These are phyloP conservation scores for Syngnathoides biaculeatus DNA, from an alignment of 2,113 vertebrate species.

Conservation along the genomic window DNA sequence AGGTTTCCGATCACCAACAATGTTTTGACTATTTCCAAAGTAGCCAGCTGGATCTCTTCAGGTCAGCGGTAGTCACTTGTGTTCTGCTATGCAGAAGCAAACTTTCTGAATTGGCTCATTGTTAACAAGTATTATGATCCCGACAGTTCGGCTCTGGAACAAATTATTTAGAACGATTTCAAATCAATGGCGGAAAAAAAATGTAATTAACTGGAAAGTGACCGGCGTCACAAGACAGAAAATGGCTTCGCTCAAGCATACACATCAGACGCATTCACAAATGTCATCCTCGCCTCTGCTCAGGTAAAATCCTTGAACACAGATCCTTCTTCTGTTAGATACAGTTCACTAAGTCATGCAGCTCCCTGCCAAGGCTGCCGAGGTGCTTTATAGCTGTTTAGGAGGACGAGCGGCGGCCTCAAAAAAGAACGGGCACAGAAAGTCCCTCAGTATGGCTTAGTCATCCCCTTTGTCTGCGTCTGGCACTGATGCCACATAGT, in stretches of 20 bases:
- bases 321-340: slow-evolving; percentile 56
- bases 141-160: not conserved
- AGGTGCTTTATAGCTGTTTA: slow-evolving; percentile 53
- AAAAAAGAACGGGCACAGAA: slow-evolving; percentile 62
- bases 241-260: not conserved
- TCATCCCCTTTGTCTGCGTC: slow-evolving; percentile 64
- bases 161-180: not conserved
- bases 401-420: slow-evolving; percentile 42
- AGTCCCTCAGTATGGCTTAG: slow-evolving; percentile 57
- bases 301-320: slow-evolving; percentile 55
- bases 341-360: slow-evolving; percentile 35
- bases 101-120: no score
- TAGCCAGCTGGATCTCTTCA: no score
- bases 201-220: not conserved
- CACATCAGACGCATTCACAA: slow-evolving; percentile 39
- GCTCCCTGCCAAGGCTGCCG: slow-evolving; percentile 48
- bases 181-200: not conserved
- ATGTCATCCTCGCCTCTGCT: slow-evolving; percentile 17
- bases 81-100: no score
- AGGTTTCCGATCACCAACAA: no score
- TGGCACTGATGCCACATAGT: slow-evolving; percentile 54
- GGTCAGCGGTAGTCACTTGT: no score
- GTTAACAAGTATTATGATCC: no score
- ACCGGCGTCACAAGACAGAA: not conserved
- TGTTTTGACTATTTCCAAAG: no score